These are phyloP conservation scores for Bursaphelenchus okinawaensis DNA, from an alignment of 2,888 invertebrate species.

Conservation along the genomic window DNA sequence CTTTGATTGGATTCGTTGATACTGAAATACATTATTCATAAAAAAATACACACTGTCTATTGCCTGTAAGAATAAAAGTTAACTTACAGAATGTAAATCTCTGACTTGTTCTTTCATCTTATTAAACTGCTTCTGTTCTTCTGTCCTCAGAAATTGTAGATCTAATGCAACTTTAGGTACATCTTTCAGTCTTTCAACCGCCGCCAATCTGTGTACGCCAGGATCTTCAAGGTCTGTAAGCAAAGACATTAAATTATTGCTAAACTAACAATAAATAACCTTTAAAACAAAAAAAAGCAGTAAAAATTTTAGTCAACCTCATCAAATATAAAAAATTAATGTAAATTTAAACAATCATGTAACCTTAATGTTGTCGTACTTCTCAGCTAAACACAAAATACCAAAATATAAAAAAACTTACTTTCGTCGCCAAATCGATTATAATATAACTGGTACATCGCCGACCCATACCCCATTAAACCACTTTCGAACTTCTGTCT, in stretches of 20 bases:
- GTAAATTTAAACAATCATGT: too few relatives aligned
- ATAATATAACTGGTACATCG: constrained; percentile 31
- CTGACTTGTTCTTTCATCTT: constrained; percentile 34
- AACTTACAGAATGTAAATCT: constrained; percentile 36
- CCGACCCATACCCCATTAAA: constrained; percentile 45
- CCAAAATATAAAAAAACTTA: too few relatives aligned
- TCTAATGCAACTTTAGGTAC: constrained; percentile 21
- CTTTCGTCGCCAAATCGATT: constrained; percentile 37
- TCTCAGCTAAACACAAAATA: too few relatives aligned
- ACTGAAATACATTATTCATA: constrained; percentile 2
- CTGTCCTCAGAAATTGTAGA: constrained; percentile 16
- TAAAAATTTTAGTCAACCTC: too few relatives aligned
- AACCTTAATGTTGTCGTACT: too few relatives aligned
- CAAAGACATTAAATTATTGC: neutral
- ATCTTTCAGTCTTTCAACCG: neutral
- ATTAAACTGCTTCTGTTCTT: neutral
- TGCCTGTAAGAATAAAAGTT: constrained; percentile 10
- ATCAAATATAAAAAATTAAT: too few relatives aligned
- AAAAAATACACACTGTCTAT: neutral
- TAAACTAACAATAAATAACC: too few relatives aligned
- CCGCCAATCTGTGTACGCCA: neutral
- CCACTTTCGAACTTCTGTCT: constrained; percentile 27
- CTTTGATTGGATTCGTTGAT: neutral
- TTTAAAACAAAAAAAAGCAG: too few relatives aligned
- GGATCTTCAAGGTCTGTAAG: constrained; percentile 21